Percentiles rank a stretch among this genome's conserved stretches.
Conservation (phyloP, 2,888 invertebrate species). For the Acronicta aceris region DNA sequence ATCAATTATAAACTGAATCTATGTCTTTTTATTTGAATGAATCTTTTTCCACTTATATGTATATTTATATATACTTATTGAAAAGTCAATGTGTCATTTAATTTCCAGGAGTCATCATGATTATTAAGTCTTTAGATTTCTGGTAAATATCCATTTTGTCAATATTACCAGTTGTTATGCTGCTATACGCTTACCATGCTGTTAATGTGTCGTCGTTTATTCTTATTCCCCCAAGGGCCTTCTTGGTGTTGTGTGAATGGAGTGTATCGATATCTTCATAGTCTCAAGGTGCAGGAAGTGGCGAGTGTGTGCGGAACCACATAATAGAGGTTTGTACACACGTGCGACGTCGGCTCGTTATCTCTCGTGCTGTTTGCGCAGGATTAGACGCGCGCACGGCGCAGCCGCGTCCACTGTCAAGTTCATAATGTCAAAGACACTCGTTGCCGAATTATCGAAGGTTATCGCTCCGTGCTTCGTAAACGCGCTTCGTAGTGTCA, state of each 20-base stretch:
- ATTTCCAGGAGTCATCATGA: too few relatives aligned
- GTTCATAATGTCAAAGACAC: conserved; percentile 84
- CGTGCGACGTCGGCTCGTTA: conserved; percentile 66
- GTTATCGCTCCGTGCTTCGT: conserved; percentile 46
- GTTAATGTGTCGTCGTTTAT: not conserved
- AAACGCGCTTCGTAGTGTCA: not conserved
- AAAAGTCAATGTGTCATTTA: too few relatives aligned
- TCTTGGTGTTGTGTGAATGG: conserved; percentile 28
- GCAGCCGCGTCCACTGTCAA: conserved; percentile 78
- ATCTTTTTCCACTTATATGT: too few relatives aligned
- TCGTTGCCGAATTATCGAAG: conserved; percentile 60
- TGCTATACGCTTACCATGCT: too few relatives aligned
- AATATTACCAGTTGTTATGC: too few relatives aligned
- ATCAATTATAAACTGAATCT: too few relatives aligned
- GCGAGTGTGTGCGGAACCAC: conserved; percentile 43
- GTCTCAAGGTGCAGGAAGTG: conserved; percentile 61
- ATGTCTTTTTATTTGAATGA: too few relatives aligned
- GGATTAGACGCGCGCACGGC: conserved; percentile 68
- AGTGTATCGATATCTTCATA: conserved; percentile 16
- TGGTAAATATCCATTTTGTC: too few relatives aligned
- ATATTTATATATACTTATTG: too few relatives aligned
- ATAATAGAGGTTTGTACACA: conserved; percentile 61
- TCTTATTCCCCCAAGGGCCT: not conserved
- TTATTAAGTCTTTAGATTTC: too few relatives aligned
- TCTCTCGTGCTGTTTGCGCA: conserved; percentile 76